A percentile compares a stretch with the other conserved stretches of the same genome.
phyloP scores from a whole-genome alignment of 2,797 vertebrate genomes.

The Cryptoblepharus egeriae region DNA sequence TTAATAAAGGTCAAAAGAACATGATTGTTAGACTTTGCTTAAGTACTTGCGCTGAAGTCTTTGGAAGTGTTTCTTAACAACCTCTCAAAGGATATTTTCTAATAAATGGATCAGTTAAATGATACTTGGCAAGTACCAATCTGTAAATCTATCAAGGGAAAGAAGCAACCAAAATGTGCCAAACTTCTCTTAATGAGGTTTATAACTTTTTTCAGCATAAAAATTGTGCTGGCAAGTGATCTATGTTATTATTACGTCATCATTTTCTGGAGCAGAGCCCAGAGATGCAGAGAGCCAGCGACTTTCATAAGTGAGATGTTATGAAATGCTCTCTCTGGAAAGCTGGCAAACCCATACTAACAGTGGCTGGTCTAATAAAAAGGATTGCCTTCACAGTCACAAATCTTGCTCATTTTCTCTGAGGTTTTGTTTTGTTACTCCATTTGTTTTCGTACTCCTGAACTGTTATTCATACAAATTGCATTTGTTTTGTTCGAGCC shows the following conservation, averaged over 20 bases:
- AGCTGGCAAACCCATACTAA: not conserved
- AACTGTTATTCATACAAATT: too few relatives aligned
- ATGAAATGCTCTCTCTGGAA: not conserved
- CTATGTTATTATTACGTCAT: constrained; percentile 1
- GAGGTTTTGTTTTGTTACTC: too few relatives aligned
- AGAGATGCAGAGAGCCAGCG: not conserved
- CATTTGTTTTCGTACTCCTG: too few relatives aligned
- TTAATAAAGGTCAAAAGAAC: constrained; percentile 29
- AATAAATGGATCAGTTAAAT: constrained; percentile 62
- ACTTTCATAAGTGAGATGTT: not conserved
- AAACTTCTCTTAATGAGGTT: constrained; percentile 25
- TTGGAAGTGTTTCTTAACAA: constrained; percentile 41
- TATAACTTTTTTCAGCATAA: constrained; percentile 37
- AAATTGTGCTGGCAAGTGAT: rapidly evolving
- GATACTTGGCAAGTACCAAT: constrained; percentile 64
- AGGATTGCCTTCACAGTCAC: not conserved
- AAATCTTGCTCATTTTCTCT: not conserved
- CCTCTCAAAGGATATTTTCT: constrained; percentile 35
- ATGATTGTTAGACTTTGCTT: constrained; percentile 11
- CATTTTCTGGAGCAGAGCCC: not conserved
- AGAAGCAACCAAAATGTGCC: constrained; percentile 34
- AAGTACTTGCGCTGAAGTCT: not conserved
- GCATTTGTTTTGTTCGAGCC: too few relatives aligned
- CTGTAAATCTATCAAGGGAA: constrained; percentile 49
- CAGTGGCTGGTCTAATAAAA: not conserved